Base-by-base conservation (phyloP, 2,113 vertebrate genomes). In the Ceyx melanurus region DNA sequence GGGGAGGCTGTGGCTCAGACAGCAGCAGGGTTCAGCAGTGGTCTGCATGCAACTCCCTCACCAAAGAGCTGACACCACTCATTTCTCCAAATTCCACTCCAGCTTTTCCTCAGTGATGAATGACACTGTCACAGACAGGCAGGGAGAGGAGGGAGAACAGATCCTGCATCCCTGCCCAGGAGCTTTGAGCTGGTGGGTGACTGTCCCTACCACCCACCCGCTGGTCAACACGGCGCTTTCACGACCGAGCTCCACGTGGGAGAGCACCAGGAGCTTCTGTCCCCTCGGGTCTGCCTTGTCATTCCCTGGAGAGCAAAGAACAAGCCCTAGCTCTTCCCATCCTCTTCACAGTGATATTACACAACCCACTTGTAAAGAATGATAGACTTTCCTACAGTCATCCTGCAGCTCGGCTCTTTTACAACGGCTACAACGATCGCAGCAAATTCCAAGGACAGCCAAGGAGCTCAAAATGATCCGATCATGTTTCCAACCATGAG, bases 401-500 rank as follows among this genome's bases (percentile, higher is more conserved):
- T 58, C 67, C 82, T 89, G 79, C 82, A 93, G 85, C 29, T 1
- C 11, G 77, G 86, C 73, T 88, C 87, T 90, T 95, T 96, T 90
- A 91, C 82, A 91, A 81, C 0, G 50, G 92, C 86, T 93, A 86
- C 94, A 94, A 92, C 5, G 89, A 94, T 92, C 82, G 6, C 71
- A 93, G 91, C 71, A 8, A 93, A 94, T 95, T 95, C 92, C 90
- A 86, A 86, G 93, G 89, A 87, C 43, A 45, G 89, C 84, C 84
- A 67, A 92, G 61, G 86, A 95, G 86, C 91, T 96, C 86, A 83
- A 43, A 95, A 88, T 83, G 82, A 94, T 94, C 91, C 0, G 74
- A 89, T 97, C 94, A 58, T 95, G 89, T 97, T 97, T 97, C 95
- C 81, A 94, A 50, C 75, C 90, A 95, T 92, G 86, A 94, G 88